These are phyloP conservation scores for Tenebrio molitor DNA, from an alignment of 1,140 invertebrate genomes.

Conservation along the genomic window DNA sequence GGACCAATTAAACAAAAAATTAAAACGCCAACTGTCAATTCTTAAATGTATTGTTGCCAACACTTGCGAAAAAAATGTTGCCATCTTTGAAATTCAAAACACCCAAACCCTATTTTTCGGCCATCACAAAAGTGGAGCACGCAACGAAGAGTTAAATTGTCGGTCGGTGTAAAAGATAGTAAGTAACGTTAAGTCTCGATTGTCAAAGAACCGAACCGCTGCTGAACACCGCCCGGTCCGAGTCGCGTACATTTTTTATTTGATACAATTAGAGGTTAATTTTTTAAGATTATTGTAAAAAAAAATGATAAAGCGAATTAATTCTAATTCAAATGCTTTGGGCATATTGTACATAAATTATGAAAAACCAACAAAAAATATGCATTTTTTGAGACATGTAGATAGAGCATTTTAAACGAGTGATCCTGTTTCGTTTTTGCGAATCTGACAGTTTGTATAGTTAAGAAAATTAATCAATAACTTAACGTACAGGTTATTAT, in stretches of 20 bases:
- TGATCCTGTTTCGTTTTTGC: constrained; percentile 11
- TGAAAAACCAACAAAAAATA: constrained; percentile 34
- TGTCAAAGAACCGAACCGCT: too few species aligned
- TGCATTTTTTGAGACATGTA: constrained; percentile 21
- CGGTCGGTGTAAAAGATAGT: too few species aligned
- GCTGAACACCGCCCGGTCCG: not conserved
- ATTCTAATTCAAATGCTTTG: constrained; percentile 51
- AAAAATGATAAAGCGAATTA: constrained; percentile 53
- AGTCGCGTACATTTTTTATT: not conserved
- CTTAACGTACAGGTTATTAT: constrained; percentile 36
- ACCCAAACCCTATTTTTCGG: too few species aligned
- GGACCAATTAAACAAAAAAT: too few species aligned
- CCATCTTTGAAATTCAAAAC: too few species aligned
- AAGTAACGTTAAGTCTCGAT: too few species aligned
- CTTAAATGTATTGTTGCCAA: too few species aligned
- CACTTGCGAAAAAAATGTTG: too few species aligned
- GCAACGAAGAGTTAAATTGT: too few species aligned
- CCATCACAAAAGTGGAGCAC: too few species aligned
- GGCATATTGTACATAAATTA: constrained; percentile 47
- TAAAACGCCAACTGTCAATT: too few species aligned
- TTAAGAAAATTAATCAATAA: constrained; percentile 28
- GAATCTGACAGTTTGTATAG: constrained; percentile 32
- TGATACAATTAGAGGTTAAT: constrained; percentile 16
- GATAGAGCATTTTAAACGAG: constrained; percentile 22
- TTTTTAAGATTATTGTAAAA: constrained; percentile 37